Percentiles rank a stretch among this genome's conserved stretches.
phyloP scores from a whole-genome alignment of 1,140 invertebrate genomes.

The Drosophila orena region DNA sequence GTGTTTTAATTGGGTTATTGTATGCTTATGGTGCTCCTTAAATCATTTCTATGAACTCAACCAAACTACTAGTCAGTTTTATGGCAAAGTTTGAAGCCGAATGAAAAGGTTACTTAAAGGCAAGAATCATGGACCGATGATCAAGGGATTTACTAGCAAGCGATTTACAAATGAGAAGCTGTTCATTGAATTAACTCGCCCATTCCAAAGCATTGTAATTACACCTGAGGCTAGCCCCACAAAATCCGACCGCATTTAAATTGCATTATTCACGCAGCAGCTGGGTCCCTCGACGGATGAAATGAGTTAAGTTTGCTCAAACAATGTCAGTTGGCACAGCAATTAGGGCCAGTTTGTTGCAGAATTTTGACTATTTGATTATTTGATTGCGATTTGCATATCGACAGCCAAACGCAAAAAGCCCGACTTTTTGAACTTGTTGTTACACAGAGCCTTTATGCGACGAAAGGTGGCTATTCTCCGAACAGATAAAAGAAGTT shows the following conservation, averaged over 20 bases:
- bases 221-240: slow-evolving; percentile 66
- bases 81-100: too few species aligned
- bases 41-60: too few species aligned
- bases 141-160: background rate
- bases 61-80: too few species aligned
- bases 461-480: slow-evolving; percentile 1
- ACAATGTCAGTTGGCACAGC: slow-evolving; percentile 40
- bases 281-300: slow-evolving; percentile 18
- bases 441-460: slow-evolving; percentile 5
- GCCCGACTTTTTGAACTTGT: background rate
- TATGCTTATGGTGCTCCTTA: too few species aligned
- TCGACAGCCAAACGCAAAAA: background rate
- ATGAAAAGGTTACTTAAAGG: too few species aligned
- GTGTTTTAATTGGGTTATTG: too few species aligned
- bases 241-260: slow-evolving; percentile 76
- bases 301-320: slow-evolving; percentile 15
- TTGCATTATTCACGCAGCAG: slow-evolving; percentile 71
- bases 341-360: slow-evolving; percentile 56
- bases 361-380: slow-evolving; percentile 68
- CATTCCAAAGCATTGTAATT: slow-evolving; percentile 34
- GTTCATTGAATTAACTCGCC: slow-evolving; percentile 52
- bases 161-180: slow-evolving; percentile 20
- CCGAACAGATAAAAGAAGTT: slow-evolving; percentile 40
- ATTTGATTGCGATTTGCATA: slow-evolving; percentile 26
- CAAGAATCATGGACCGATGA: background rate